phyloP scores from a whole-genome alignment of 1,140 invertebrate genomes.

The Odontomachus brunneus region DNA sequence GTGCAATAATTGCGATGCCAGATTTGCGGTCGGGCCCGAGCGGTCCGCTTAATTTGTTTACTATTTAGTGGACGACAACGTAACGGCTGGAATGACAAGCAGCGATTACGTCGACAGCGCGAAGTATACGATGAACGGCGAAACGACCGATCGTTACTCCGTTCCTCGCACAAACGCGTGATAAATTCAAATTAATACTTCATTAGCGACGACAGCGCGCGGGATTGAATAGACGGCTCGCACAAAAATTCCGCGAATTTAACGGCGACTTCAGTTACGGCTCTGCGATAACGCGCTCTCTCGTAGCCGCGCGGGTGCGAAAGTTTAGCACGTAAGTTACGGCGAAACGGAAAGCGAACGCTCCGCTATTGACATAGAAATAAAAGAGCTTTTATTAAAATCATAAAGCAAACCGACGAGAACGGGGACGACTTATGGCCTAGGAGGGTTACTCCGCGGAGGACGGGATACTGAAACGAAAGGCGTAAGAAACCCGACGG shows the following conservation, averaged over 20 bases:
- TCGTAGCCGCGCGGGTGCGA: not conserved
- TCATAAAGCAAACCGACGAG: conserved; percentile 69
- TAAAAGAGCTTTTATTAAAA: conserved; percentile 80
- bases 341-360: conserved; percentile 16
- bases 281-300: not conserved
- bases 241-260: conserved; percentile 10
- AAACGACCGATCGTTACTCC: conserved; percentile 26
- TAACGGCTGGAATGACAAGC: conserved; percentile 47
- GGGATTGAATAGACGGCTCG: not conserved
- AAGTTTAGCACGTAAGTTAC: conserved; percentile 45
- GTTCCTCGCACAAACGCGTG: not conserved
- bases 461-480: conserved; percentile 65
- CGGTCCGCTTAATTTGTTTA: conserved; percentile 80
- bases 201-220: conserved; percentile 27
- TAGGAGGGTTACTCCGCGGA: conserved; percentile 58
- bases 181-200: conserved; percentile 63
- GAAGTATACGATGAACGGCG: conserved; percentile 6
- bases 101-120: conserved; percentile 1
- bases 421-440: conserved; percentile 34
- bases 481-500: conserved; percentile 71
- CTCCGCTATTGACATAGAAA: conserved; percentile 72
- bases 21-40: conserved; percentile 74
- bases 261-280: conserved; percentile 7
- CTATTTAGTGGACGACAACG: conserved; percentile 72
- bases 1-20: conserved; percentile 74